Evolutionary conservation across 2,797 vertebrate species (phyloP).

Genomic region (Podarcis siculus): DNA sequence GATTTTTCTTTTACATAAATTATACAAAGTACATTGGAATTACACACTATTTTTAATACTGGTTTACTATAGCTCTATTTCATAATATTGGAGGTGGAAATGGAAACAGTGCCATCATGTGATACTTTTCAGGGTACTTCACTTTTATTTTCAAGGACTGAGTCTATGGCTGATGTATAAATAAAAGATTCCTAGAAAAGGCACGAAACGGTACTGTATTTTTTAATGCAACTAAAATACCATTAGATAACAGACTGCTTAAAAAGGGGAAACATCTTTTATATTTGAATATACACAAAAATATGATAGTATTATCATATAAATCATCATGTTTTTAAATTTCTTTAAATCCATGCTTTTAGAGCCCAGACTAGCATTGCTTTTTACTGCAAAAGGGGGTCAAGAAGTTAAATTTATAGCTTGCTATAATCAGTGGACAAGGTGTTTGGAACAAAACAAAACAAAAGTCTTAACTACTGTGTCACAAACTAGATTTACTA

Average conservation of each 20-base stretch:
- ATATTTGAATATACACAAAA: constrained; percentile 43
- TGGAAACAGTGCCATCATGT: constrained; percentile 99
- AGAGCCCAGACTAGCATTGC: constrained; percentile 39
- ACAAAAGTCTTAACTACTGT: background rate
- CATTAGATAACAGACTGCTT: constrained; percentile 28
- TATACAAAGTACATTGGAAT: constrained; percentile 72
- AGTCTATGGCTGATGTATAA: constrained; percentile 67
- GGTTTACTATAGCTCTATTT: constrained; percentile 82
- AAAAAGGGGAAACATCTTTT: constrained; percentile 48
- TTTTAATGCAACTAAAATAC: constrained; percentile 49
- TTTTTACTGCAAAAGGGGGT: constrained; percentile 46
- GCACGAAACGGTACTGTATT: constrained; percentile 30
- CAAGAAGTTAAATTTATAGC: constrained; percentile 46
- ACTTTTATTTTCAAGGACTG: constrained; percentile 77
- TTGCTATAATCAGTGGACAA: constrained; percentile 60
- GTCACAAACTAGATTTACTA: constrained; percentile 45
- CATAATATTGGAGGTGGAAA: constrained; percentile 87
- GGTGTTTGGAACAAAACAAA: constrained; percentile 29
- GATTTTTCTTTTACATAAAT: constrained; percentile 79
- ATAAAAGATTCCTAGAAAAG: constrained; percentile 63
- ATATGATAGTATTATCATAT: constrained; percentile 11
- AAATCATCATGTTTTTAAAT: constrained; percentile 49
- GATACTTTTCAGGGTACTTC: constrained; percentile 94
- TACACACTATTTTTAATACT: constrained; percentile 75
- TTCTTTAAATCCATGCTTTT: constrained; percentile 58